A percentile compares a stretch with the other conserved stretches of the same genome.
phyloP scores from a whole-genome alignment of 2,797 vertebrate species.

The Parotocinclus haroldoi region DNA sequence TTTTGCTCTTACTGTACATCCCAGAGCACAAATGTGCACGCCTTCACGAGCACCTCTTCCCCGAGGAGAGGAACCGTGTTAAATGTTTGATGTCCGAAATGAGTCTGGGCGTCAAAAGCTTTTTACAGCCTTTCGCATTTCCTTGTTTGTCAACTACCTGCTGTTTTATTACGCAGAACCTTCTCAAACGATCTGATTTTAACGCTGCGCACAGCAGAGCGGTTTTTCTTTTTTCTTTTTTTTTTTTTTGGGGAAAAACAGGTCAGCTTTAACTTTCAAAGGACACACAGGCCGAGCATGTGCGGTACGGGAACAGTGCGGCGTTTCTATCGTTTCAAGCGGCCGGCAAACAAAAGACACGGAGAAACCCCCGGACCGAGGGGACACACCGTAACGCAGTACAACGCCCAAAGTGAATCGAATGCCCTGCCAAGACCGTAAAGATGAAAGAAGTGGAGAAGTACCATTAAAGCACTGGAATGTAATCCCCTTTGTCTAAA shows the following conservation, averaged over 20 bases:
- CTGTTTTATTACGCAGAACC: constrained; percentile 76
- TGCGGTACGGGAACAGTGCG: too few relatives aligned
- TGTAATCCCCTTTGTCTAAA: constrained; percentile 97
- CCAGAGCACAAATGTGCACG: constrained; percentile 53
- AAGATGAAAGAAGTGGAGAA: constrained; percentile 96
- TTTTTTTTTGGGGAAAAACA: too few relatives aligned
- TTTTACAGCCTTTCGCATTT: constrained; percentile 69
- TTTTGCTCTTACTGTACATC: constrained; percentile 32
- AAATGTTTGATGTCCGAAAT: constrained; percentile 77
- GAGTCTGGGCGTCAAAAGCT: constrained; percentile 71
- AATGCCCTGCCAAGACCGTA: too few relatives aligned
- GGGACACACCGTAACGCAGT: constrained; percentile 51
- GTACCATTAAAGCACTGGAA: constrained; percentile 91
- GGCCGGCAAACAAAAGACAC: too few relatives aligned
- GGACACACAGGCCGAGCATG: constrained; percentile 42
- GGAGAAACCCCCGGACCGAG: too few relatives aligned
- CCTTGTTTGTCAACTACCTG: constrained; percentile 79
- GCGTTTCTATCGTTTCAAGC: neutral
- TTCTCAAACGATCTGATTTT: constrained; percentile 73
- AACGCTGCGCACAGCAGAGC: constrained; percentile 72
- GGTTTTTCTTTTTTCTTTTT: too few relatives aligned
- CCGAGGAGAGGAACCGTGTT: constrained; percentile 70
- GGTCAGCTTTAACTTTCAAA: constrained; percentile 57
- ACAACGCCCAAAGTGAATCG: constrained; percentile 83
- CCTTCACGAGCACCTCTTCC: constrained; percentile 59